Evolutionary conservation across 2,888 invertebrate genomes (phyloP), one percentile per base, ranked within the genome.

Genomic region (Eudemis profundana): DNA sequence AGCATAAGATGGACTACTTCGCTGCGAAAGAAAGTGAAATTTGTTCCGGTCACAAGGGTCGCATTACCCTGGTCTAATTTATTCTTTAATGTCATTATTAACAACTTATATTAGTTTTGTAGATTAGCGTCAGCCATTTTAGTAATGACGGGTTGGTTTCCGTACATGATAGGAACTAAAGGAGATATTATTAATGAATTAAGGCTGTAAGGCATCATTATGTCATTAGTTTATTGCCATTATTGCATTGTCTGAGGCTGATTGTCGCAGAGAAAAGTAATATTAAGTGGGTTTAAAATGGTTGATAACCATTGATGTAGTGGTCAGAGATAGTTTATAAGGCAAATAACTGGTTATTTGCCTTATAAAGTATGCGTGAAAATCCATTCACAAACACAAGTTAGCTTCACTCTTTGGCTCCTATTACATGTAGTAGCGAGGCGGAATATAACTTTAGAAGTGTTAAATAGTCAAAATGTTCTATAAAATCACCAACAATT

Each of bases 1-100:
- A 76, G 64, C 69, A 66, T 75, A 70, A 65, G 68, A 63, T 71
- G 75, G 74, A 68, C 74, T 74, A 64, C 17, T 44, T 44, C 17
- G 50, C 3, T 15, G n/a, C 14, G 4, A 51, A 51, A 44, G 44
- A 64, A 51, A 64, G 59, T 44, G 44, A 59, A 51, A 63, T 7
- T 15, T 17, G 21, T 40, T 29, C 4, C 15, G 7, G 40, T 19
- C 8, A n/a, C 40, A 63, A 15, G 19, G 49, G 14, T 56, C 63
- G 17, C 1, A 29, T 12, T 57, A 12, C 14, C 4, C 33, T 63
- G 56, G 63, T 49, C 21, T 42, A 29, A 54, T 54, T 63, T 49
- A 23, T 47, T 27, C 38, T 44, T 40, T 47, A 49, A 64, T 64
- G 42, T 56, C 40, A 33, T 64, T 50, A 57, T 56, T 54, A 38